Conservation (phyloP, 1,140 invertebrate species). For the Ridgeia piscesae region DNA sequence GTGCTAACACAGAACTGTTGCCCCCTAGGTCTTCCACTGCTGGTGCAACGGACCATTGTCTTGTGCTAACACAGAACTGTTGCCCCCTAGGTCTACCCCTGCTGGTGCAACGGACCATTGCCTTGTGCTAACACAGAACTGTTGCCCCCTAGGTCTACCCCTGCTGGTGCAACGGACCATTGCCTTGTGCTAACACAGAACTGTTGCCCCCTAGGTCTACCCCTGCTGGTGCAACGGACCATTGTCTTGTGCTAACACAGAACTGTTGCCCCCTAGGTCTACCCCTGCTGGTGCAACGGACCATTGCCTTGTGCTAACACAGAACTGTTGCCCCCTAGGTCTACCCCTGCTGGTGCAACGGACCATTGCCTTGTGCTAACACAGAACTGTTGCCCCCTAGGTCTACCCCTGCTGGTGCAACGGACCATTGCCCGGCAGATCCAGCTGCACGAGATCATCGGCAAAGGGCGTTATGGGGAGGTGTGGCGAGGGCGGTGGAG, state of each 20-base stretch:
- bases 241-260: no score
- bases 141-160: not conserved
- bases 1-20: no score
- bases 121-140: not conserved
- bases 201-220: not conserved
- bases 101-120: not conserved
- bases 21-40: no score
- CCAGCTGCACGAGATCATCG: constrained; percentile 87
- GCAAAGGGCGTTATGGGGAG: constrained; percentile 81
- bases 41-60: not conserved
- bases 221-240: no score
- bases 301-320: no score
- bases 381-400: constrained; percentile 85
- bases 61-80: not conserved
- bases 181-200: no score
- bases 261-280: constrained; percentile 63
- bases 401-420: constrained; percentile 83
- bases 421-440: constrained; percentile 92
- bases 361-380: constrained; percentile 82
- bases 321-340: constrained; percentile 60
- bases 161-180: no score
- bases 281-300: constrained; percentile 71
- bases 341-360: constrained; percentile 65
- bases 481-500: constrained; percentile 86
- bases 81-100: no score